phyloP scores from a whole-genome alignment of 2,797 vertebrate species.

The Coracias cyanogaster region DNA sequence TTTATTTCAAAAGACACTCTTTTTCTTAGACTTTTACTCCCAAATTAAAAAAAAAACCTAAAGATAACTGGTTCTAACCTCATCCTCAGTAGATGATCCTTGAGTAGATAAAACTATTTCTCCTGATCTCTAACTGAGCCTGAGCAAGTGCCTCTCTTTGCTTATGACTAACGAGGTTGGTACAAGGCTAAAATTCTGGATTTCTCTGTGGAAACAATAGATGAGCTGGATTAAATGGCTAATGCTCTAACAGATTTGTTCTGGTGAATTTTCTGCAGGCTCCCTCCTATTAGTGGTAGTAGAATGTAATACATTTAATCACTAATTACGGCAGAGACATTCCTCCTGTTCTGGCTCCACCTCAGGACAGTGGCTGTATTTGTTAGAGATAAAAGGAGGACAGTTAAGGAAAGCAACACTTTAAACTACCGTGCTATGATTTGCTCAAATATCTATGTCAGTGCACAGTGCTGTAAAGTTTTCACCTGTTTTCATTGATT shows the following conservation, averaged over 20 bases:
- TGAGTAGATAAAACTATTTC: not conserved
- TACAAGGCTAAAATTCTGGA: not conserved
- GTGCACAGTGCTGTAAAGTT: not conserved
- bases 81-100: not conserved
- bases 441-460: not conserved
- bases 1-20: no score
- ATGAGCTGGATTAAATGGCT: not conserved
- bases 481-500: not conserved
- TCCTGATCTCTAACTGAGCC: not conserved
- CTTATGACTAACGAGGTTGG: not conserved
- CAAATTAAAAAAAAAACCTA: no score
- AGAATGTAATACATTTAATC: not conserved
- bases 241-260: not conserved
- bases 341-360: not conserved
- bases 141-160: not conserved
- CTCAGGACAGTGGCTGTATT: not conserved
- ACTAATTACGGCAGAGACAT: not conserved
- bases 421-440: not conserved
- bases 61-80: no score
- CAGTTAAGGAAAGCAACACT: not conserved
- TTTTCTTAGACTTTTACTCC: no score
- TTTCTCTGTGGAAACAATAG: not conserved
- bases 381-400: not conserved
- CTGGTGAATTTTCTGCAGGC: not conserved
- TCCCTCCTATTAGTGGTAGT: not conserved